Evolutionary conservation across 2,113 vertebrate species (phyloP).

Genomic region (Notothenia rossii): DNA sequence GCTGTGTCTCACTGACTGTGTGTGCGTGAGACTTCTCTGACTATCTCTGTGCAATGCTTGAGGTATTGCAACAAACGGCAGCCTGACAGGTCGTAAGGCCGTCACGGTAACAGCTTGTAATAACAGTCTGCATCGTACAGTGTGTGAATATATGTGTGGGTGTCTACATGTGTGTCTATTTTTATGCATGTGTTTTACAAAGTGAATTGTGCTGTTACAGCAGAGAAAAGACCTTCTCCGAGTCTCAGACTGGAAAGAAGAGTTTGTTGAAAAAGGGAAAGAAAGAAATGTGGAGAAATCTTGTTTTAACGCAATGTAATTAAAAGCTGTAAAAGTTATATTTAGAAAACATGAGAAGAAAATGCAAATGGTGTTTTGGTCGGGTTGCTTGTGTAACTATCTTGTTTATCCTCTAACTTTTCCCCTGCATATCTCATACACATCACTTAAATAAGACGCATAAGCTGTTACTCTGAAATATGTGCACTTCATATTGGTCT

Average conservation of each 20-base stretch:
- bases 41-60: conserved; percentile 7
- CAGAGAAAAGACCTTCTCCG: conserved; percentile 9
- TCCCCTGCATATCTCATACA: not conserved
- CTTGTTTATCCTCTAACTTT: conserved; percentile 31
- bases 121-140: conserved; percentile 32
- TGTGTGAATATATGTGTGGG: not conserved
- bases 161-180: not conserved
- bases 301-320: conserved; percentile 37
- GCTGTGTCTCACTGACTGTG: not conserved
- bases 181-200: not conserved
- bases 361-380: conserved; percentile 63
- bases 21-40: not conserved
- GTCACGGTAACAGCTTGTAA: conserved; percentile 44
- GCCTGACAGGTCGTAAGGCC: conserved; percentile 45
- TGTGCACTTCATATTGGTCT: conserved; percentile 21
- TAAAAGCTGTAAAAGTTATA: conserved; percentile 62
- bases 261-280: not conserved
- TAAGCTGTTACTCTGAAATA: not conserved
- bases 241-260: conserved; percentile 4
- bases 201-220: conserved; percentile 37
- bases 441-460: not conserved
- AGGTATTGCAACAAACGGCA: conserved; percentile 26
- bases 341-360: conserved; percentile 60
- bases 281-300: not conserved
- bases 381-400: conserved; percentile 29